A percentile compares a stretch with the other conserved stretches of the same genome.
Conservation (phyloP, 2,888 invertebrate species). For the Parthenolecanium corni region DNA sequence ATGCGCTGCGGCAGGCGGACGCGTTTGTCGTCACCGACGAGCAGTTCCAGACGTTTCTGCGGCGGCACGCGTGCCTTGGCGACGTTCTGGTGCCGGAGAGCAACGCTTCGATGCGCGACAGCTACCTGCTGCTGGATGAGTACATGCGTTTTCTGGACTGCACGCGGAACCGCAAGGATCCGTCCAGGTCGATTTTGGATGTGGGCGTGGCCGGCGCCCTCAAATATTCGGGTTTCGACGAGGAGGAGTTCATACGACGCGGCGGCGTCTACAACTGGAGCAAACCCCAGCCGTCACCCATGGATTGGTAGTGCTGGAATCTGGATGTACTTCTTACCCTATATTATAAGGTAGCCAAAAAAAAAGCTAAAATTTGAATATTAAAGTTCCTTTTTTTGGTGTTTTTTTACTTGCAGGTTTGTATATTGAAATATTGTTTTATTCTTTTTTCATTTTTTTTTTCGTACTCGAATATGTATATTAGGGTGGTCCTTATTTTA, state of each 20-base stretch:
- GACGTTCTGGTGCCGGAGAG: conserved; percentile 42
- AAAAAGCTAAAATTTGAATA: too few relatives aligned
- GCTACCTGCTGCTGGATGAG: conserved; percentile 45
- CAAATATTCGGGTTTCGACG: conserved; percentile 43
- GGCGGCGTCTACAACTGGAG: conserved; percentile 45
- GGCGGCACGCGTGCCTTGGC: conserved; percentile 39
- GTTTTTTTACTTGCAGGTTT: too few relatives aligned
- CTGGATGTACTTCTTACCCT: too few relatives aligned
- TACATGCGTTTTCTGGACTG: conserved; percentile 45
- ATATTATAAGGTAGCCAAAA: too few relatives aligned
- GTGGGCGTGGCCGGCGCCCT: conserved; percentile 42
- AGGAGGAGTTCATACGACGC: conserved; percentile 42
- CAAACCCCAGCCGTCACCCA: conserved; percentile 34
- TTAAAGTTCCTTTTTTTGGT: too few relatives aligned
- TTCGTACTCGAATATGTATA: too few relatives aligned
- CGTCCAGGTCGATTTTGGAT: conserved; percentile 43
- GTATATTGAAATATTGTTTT: too few relatives aligned
- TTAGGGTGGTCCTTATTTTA: too few relatives aligned
- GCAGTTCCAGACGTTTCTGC: conserved; percentile 40
- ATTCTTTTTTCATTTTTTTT: too few relatives aligned
- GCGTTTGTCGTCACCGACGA: conserved; percentile 41
- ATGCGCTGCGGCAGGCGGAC: conserved; percentile 41
- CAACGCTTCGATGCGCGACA: conserved; percentile 43
- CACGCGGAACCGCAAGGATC: conserved; percentile 40
- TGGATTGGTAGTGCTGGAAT: conserved; percentile 34